Percentiles rank a stretch among this genome's conserved stretches.
These are phyloP conservation scores for Notechis scutatus DNA, from an alignment of 2,113 vertebrate genomes.

Conservation along the genomic window DNA sequence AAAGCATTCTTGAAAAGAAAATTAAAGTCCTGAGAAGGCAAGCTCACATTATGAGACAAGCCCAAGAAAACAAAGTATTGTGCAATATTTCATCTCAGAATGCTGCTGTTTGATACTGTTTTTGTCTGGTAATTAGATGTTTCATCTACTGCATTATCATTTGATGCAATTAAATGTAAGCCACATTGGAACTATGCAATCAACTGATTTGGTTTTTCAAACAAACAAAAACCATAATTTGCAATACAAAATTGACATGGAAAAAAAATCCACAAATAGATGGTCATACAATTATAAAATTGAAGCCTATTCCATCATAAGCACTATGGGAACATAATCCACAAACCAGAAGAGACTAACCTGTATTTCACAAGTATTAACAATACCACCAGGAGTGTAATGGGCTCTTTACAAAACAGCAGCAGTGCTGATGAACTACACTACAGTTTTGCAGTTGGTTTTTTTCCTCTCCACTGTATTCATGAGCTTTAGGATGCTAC, in stretches of 20 bases:
- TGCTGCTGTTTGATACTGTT: slow-evolving; percentile 8
- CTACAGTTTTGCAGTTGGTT: background rate
- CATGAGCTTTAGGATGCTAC: background rate
- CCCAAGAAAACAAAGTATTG: slow-evolving; percentile 26
- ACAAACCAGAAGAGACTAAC: background rate
- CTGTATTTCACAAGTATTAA: slow-evolving; percentile 6
- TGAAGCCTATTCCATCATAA: slow-evolving; percentile 9
- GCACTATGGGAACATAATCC: slow-evolving; percentile 22
- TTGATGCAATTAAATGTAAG: slow-evolving; percentile 22
- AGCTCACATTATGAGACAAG: background rate
- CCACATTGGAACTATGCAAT: slow-evolving; percentile 29
- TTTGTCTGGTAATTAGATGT: slow-evolving; percentile 23
- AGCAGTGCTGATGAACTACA: background rate
- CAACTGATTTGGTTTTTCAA: slow-evolving; percentile 22
- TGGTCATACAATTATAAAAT: slow-evolving; percentile 12
- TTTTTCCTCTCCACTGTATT: background rate
- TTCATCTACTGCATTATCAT: slow-evolving; percentile 27
- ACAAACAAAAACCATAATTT: slow-evolving; percentile 30
- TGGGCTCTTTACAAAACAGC: background rate
- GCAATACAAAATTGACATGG: slow-evolving; percentile 23
- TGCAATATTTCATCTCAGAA: slow-evolving; percentile 14
- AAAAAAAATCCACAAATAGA: slow-evolving; percentile 18
- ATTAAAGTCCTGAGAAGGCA: slow-evolving; percentile 19
- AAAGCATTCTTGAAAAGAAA: background rate
- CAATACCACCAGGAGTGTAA: slow-evolving; percentile 9